These are phyloP conservation scores for Nycteola revayana DNA, from an alignment of 2,888 invertebrate genomes.

Conservation along the genomic window DNA sequence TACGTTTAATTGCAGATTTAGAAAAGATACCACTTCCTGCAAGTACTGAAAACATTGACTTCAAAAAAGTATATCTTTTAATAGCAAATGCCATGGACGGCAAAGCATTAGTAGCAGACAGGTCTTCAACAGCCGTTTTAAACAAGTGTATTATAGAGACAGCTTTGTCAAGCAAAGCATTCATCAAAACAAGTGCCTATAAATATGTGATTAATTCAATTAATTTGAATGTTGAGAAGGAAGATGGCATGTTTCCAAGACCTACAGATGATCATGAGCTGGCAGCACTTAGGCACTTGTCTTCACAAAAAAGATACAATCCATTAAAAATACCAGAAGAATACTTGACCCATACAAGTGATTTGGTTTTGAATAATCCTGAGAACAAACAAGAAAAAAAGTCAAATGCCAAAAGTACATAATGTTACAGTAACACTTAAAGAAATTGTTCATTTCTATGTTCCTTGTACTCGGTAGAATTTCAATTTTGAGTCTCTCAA, in stretches of 20 bases:
- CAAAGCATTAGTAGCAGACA: constrained; percentile 47
- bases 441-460: no score
- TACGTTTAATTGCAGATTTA: constrained; percentile 63
- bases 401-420: no score
- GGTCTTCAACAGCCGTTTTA: constrained; percentile 35
- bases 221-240: constrained; percentile 37
- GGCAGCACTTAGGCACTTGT: constrained; percentile 43
- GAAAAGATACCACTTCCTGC: constrained; percentile 50
- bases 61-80: constrained; percentile 54
- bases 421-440: no score
- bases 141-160: constrained; percentile 62
- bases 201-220: constrained; percentile 40
- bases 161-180: constrained; percentile 53
- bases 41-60: constrained; percentile 50
- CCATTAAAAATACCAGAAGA: constrained; percentile 55
- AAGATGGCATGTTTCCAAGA: constrained; percentile 36
- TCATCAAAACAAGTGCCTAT: constrained; percentile 40
- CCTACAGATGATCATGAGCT: constrained; percentile 45
- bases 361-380: no score
- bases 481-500: no score
- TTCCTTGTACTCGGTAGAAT: no score
- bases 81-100: constrained; percentile 69
- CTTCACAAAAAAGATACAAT: constrained; percentile 52
- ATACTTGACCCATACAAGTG: constrained; percentile 3
- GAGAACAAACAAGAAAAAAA: no score